Base-by-base conservation (phyloP, 2,888 invertebrate species). In the Cistogaster globosa region DNA sequence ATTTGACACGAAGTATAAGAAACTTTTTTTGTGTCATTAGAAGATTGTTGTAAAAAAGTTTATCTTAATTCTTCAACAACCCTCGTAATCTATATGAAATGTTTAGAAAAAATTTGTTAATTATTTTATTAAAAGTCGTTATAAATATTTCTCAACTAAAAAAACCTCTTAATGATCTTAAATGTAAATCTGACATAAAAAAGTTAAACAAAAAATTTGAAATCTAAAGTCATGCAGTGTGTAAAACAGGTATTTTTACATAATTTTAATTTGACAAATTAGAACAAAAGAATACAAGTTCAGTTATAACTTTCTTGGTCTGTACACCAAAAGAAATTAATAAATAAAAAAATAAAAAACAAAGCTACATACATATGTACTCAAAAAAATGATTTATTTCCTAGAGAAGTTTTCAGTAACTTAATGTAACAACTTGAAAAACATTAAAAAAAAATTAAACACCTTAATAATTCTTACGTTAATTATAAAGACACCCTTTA, bases 241-340 rank as follows among this genome's bases (percentile, higher is more conserved):
- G 22, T 38, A 38, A 36, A 76, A 68, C 68, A 18, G 58, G 60
- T 68, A 77, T 77, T 77, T 51, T 53, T 38, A 36, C 22, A 60
- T 20, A 42, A 60, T 53, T 53, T 68, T 60, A 53, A 38, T 77
- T 14, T 22, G 38, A 77, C 48, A 60, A 0, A 36, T 36, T 38
- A 42, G 18, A 53, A 55, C 20, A 32, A 76, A 4, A n/a, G 20
- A 75, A 55, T 12, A 42, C 3, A 32, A 53, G 9, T 26, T 2
- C n/a, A 11, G 7, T 6, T 20, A n/a, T n/a, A 8, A 20, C 1
- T 22, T 36, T 12, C 5, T 2, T 12, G 14, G 7, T 5, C 2
- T 45, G 3, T 20, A 20, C 75, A 14, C 55, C 42, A 42, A 14
- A 11, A 22, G 2, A 42, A 42, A 42, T 42, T 32, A 32, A 26